Percentiles rank a stretch among this genome's conserved stretches.
Conservation (phyloP, 2,888 invertebrate species). For the Hyles lineata region DNA sequence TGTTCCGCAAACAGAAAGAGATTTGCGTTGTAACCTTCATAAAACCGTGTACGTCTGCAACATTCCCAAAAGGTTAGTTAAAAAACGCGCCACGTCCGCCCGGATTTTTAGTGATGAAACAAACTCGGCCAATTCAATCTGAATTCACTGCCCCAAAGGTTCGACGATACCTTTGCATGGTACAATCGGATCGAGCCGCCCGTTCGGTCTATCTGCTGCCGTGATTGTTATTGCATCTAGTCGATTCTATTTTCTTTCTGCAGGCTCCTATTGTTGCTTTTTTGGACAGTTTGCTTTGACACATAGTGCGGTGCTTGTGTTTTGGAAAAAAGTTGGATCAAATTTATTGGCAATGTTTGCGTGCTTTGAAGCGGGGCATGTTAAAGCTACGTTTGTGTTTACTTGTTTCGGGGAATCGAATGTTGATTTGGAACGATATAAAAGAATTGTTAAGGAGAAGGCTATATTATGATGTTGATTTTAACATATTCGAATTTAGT, state of each 20-base stretch:
- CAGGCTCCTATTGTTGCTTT: conserved; percentile 15
- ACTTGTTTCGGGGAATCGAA: neutral
- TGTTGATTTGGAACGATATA: neutral
- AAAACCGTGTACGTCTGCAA: conserved; percentile 20
- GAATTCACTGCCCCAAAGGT: conserved; percentile 36
- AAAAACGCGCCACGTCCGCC: conserved; percentile 30
- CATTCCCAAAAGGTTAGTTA: conserved; percentile 29
- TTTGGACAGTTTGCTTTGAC: conserved; percentile 17
- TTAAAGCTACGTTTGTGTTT: neutral
- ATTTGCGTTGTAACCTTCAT: neutral
- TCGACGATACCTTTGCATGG: conserved; percentile 37
- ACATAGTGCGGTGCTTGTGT: conserved; percentile 13
- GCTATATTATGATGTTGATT: too few relatives aligned
- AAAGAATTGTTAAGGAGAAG: neutral
- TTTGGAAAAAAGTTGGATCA: conserved; percentile 7
- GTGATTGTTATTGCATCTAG: conserved; percentile 67
- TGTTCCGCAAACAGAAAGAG: conserved; percentile 20
- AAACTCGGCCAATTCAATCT: conserved; percentile 41
- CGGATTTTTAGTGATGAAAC: conserved; percentile 32
- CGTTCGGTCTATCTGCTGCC: conserved; percentile 52
- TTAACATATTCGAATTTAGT: too few relatives aligned
- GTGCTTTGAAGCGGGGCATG: neutral
- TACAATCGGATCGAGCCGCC: conserved; percentile 30
- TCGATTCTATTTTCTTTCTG: conserved; percentile 23
- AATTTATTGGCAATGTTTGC: conserved; percentile 14